Base-by-base conservation (phyloP, 2,113 vertebrate genomes). In the Columba livia region DNA sequence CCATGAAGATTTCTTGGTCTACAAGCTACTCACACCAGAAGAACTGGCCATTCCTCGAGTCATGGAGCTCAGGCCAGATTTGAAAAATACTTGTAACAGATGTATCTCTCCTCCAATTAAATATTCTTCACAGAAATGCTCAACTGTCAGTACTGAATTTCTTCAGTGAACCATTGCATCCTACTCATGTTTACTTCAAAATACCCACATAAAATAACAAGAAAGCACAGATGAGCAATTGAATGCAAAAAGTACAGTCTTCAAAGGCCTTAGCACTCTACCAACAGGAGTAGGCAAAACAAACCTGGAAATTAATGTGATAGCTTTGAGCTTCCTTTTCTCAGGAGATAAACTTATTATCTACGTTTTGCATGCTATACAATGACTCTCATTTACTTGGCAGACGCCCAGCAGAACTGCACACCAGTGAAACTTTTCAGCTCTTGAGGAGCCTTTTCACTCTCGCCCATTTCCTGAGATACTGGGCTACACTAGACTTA, bases 341-440 rank as follows among this genome's bases (percentile, higher is more conserved):
- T 44, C 53, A 56, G 81, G 81, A 93, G 81, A 87, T 28, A 56
- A 89, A 60, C 1, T 12, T 10, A 48, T 91, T 94, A 84, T 92
- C 64, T 12, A 2, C 32, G 24, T 9, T n/a, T 6, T 19, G 28
- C 84, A 29, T 6, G 40, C 77, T 81, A 56, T 2, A 34, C 36
- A 74, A 24, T 4, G 2, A 26, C 23, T 70, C 13, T 44, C 67
- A 65, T n/a, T 3, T 2, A 2, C 29, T 51, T 16, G 56, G 64
- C 83, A 79, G 61, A 6, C 4, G 54, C 20, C 21, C 32, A 67
- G 15, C 15, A 66, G 47, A 67, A 3, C 38, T 16, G 9, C 24
- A 36, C 32, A n/a, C 1, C 34, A 34, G 25, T 1, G 17, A 58
- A 78, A 62, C 47, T 74, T 36, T 4, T 5, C 10, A 15, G 10